Conservation (phyloP, 2,113 vertebrate species). For the Dasyornis broadbenti region DNA sequence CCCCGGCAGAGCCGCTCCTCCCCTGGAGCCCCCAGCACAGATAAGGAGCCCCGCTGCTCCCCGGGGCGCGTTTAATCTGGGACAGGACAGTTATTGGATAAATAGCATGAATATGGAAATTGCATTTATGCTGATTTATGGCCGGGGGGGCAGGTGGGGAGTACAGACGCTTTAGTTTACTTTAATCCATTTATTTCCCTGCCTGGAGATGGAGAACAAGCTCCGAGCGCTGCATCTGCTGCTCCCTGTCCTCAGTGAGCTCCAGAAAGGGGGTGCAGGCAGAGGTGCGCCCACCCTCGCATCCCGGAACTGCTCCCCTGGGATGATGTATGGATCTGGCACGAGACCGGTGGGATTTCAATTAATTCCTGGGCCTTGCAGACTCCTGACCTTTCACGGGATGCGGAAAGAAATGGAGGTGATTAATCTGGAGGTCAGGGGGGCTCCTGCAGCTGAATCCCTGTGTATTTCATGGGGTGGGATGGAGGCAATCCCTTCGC, state of each 20-base stretch:
- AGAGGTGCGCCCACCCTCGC: neutral
- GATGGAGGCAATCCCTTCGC: neutral
- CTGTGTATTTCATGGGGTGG: accelerated
- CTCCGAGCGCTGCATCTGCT: neutral
- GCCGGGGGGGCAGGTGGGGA: neutral
- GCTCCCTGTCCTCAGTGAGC: neutral
- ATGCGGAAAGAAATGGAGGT: neutral
- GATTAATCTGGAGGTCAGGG: conserved; percentile 31
- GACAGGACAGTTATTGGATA: conserved; percentile 51
- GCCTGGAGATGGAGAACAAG: conserved; percentile 4
- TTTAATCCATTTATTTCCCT: conserved; percentile 45
- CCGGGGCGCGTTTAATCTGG: conserved; percentile 51
- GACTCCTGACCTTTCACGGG: conserved; percentile 37
- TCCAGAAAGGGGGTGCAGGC: neutral
- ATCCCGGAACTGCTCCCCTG: neutral
- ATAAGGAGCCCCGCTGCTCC: conserved; percentile 1
- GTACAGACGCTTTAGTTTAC: neutral
- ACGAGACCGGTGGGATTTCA: neutral
- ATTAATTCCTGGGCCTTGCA: neutral
- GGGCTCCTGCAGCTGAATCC: neutral
- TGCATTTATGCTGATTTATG: conserved; percentile 63
- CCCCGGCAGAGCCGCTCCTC: neutral
- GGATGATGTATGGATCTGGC: conserved; percentile 18
- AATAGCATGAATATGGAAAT: conserved; percentile 69
- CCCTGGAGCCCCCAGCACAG: neutral